Evolutionary conservation across 2,888 invertebrate species (phyloP).

Genomic region (Tetranychus truncatus): DNA sequence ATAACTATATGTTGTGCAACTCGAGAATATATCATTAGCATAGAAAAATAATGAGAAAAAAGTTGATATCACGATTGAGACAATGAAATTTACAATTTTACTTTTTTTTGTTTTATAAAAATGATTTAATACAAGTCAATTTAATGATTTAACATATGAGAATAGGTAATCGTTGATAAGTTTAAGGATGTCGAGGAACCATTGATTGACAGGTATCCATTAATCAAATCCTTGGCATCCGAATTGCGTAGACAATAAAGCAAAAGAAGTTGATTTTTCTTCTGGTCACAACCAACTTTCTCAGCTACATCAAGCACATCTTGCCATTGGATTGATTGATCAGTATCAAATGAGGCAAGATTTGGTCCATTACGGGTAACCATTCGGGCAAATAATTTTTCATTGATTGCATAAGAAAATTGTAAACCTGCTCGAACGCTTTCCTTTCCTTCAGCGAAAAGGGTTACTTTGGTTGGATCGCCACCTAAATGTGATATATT

Average conservation of each 20-base stretch:
- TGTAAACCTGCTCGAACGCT: neutral
- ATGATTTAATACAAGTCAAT: no score
- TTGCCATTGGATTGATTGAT: neutral
- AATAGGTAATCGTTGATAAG: no score
- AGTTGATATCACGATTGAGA: neutral
- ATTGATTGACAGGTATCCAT: neutral
- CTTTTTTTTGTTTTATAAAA: no score
- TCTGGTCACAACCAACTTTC: neutral
- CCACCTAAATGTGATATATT: neutral
- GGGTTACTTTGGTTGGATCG: neutral
- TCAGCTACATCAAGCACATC: neutral
- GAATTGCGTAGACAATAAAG: slow-evolving; percentile 2
- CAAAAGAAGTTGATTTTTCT: neutral
- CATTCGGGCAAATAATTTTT: neutral
- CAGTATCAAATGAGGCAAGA: neutral
- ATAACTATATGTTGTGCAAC: neutral
- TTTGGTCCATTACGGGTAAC: neutral
- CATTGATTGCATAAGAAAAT: neutral
- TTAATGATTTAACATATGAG: no score
- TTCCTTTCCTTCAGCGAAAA: neutral
- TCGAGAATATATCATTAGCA: no score
- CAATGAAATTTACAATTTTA: no score
- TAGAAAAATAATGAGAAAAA: neutral
- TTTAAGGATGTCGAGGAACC: neutral
- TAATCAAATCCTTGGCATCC: slow-evolving; percentile 7